Percentiles rank a stretch among this genome's conserved stretches.
phyloP scores from a whole-genome alignment of 2,113 vertebrate genomes.

The Gobiocypris rarus region DNA sequence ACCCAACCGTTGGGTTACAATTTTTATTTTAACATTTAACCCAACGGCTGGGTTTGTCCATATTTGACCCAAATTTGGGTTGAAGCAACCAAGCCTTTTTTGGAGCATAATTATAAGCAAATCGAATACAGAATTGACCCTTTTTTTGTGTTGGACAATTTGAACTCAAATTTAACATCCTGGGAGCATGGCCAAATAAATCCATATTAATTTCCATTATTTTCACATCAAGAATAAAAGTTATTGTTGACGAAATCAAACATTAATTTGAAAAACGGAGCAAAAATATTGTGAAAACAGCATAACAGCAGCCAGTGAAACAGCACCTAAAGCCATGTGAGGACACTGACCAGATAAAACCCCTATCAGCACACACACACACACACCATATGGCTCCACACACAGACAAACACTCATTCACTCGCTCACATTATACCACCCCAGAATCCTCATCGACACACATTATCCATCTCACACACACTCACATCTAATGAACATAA shows the following conservation, averaged over 20 bases:
- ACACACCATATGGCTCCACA: too few species aligned
- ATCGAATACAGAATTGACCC: too few species aligned
- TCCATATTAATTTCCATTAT: not conserved
- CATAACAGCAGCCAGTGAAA: conserved; percentile 28
- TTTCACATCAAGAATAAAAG: not conserved
- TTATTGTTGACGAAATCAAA: too few species aligned
- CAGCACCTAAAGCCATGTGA: conserved; percentile 54
- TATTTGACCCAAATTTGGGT: too few species aligned
- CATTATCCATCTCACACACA: conserved; percentile 31
- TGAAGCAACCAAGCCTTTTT: too few species aligned
- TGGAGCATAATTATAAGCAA: too few species aligned
- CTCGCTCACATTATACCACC: not conserved
- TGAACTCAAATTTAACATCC: not conserved
- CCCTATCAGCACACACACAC: conserved; percentile 47
- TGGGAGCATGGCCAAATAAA: not conserved
- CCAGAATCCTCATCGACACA: not conserved
- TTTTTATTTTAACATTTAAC: too few species aligned
- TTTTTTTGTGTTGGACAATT: too few species aligned
- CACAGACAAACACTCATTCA: conserved; percentile 37
- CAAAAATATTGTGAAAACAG: not conserved
- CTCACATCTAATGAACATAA: conserved; percentile 28
- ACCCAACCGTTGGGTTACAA: too few species aligned
- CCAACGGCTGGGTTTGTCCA: too few species aligned
- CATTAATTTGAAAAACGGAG: not conserved
- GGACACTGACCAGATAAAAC: conserved; percentile 61